Evolutionary conservation across 2,797 vertebrate genomes (phyloP).

Genomic region (Cuniculus paca): DNA sequence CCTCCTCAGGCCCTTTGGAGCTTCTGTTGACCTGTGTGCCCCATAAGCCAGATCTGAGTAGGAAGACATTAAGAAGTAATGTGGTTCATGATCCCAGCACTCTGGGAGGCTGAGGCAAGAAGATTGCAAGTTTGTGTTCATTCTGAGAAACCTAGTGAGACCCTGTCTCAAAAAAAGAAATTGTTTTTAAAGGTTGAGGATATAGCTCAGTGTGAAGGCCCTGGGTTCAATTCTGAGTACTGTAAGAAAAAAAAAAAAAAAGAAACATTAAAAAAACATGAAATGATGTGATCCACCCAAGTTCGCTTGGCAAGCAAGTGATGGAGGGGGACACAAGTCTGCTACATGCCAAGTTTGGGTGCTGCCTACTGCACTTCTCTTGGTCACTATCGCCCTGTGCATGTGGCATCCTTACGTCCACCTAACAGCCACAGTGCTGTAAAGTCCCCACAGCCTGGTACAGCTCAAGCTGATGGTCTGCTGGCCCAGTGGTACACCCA

Average conservation of each 20-base stretch:
- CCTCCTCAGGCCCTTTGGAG: neutral
- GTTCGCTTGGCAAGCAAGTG: neutral
- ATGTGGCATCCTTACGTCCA: fast-evolving
- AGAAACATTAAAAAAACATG: neutral
- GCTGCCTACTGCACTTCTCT: fast-evolving
- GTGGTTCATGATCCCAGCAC: neutral
- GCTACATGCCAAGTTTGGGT: fast-evolving
- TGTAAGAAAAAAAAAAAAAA: too few species aligned
- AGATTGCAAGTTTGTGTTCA: neutral
- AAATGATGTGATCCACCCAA: neutral
- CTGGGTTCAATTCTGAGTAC: neutral
- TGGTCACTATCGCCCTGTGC: fast-evolving
- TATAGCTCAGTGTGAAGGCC: neutral
- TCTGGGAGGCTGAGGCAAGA: neutral
- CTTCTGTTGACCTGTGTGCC: too few species aligned
- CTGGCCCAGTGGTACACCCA: fast-evolving
- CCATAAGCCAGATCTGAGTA: neutral
- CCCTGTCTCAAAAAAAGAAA: neutral
- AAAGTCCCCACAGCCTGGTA: neutral
- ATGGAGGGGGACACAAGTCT: fast-evolving
- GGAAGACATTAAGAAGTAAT: neutral
- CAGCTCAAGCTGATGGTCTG: neutral
- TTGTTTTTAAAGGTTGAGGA: neutral
- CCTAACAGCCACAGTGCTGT: fast-evolving
- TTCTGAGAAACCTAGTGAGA: neutral